phyloP scores from a whole-genome alignment of 1,140 invertebrate genomes.

The Halictus rubicundus region DNA sequence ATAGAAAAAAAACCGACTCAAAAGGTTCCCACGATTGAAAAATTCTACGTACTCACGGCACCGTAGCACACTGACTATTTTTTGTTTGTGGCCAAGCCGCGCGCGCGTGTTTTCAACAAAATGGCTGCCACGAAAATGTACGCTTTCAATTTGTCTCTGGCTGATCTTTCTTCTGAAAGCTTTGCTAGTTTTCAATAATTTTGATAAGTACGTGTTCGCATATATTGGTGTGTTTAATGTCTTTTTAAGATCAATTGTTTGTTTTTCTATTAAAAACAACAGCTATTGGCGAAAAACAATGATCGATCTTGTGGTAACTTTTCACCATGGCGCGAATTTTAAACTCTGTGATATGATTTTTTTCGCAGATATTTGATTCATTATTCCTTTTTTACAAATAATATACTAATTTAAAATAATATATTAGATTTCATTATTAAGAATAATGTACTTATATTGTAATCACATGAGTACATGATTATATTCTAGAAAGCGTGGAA shows the following conservation, averaged over 20 bases:
- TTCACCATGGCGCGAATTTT: slow-evolving; percentile 17
- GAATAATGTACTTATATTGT: not conserved
- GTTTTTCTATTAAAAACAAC: not conserved
- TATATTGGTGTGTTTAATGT: no score
- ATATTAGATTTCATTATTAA: not conserved
- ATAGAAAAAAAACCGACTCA: not conserved
- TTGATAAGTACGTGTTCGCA: not conserved
- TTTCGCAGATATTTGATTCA: not conserved
- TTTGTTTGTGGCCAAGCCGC: slow-evolving; percentile 42
- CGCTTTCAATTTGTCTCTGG: not conserved
- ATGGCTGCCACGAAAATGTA: slow-evolving; percentile 25
- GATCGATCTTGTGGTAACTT: not conserved
- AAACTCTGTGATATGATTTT: not conserved
- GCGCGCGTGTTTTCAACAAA: slow-evolving; percentile 39
- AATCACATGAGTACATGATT: no score
- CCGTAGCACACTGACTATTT: slow-evolving; percentile 31
- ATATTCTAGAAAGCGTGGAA: no score
- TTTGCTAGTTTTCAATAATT: not conserved
- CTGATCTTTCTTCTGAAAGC: not conserved
- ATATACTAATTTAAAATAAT: no score
- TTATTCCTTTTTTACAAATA: no score
- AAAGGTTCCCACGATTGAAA: slow-evolving; percentile 1
- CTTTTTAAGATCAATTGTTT: not conserved
- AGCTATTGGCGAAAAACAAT: not conserved
- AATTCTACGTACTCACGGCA: slow-evolving; percentile 31